Evolutionary conservation across 1,140 invertebrate genomes (phyloP), one percentile per base, ranked within the genome.

Genomic region (Ceratitis capitata): DNA sequence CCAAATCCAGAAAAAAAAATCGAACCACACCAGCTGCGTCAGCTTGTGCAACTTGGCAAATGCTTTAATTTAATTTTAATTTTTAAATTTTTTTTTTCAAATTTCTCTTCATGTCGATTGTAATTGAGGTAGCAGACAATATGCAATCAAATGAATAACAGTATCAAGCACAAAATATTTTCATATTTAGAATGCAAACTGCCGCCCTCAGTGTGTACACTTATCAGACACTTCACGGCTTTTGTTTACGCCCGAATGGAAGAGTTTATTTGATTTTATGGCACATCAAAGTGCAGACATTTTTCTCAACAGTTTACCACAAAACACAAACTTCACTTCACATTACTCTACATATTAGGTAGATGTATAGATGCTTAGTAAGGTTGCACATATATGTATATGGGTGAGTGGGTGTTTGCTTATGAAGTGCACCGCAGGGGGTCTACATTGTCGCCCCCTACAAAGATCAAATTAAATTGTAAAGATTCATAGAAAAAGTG

Each of bases 401-500:
- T 23, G n/a, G 23, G 3, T 78, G 39, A n/a, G n/a, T n/a, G n/a
- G n/a, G n/a, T n/a, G n/a, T n/a, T n/a, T 78, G 69, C 45, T 9
- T 78, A 14, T 12, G 7, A 39, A 39, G 69, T 78, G 69, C 69
- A 26, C 69, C 32, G 69, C 69, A 45, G 69, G 69, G 69, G 69
- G 69, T 39, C 39, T 78, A 78, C 45, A 26, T 45, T 45, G 69
- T 78, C 29, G 51, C 29, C 69, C 69, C 69, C 69, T 16, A 42
- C 69, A 78, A 78, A 78, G 69, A 35, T 78, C 42, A 78, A 78
- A 78, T 78, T 78, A 78, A 78, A 78, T 78, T 78, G 35, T 78
- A 9, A 39, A 69, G 19, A n/a, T 78, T 45, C 69, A 78, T 35
- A 69, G 64, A 69, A 61, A 61, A 47, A 47, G n/a, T n/a, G n/a